Evolutionary conservation across 2,113 vertebrate genomes (phyloP).

Genomic region (Octodon degus): DNA sequence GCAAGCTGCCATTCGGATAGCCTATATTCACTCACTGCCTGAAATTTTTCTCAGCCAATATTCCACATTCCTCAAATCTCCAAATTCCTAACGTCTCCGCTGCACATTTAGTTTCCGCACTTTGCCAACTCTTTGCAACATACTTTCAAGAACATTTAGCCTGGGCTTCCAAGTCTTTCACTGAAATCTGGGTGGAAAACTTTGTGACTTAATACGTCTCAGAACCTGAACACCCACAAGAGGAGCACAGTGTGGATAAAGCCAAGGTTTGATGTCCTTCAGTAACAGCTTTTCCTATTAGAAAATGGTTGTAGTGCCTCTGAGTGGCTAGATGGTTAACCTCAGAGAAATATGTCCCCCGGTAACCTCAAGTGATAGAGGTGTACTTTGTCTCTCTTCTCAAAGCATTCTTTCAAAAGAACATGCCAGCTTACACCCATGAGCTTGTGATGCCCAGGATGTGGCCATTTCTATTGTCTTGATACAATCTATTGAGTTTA

Average conservation of each 20-base stretch:
- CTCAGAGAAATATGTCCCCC: background rate
- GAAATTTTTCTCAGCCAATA: background rate
- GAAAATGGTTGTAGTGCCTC: background rate
- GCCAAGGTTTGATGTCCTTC: background rate
- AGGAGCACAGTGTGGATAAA: background rate
- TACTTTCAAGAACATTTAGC: background rate
- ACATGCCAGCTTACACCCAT: background rate
- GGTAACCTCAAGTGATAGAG: background rate
- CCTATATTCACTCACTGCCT: background rate
- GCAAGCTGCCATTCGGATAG: background rate
- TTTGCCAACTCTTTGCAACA: background rate
- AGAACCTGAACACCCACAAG: background rate
- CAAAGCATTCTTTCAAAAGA: background rate
- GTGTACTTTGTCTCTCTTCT: background rate
- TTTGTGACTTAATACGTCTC: background rate
- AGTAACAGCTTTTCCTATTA: background rate
- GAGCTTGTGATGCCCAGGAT: background rate
- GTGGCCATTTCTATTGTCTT: background rate
- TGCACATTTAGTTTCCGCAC: background rate
- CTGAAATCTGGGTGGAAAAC: background rate
- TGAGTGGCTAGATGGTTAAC: background rate
- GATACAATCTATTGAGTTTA: background rate
- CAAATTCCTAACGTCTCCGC: background rate
- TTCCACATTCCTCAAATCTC: background rate
- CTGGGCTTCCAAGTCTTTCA: background rate